These are phyloP conservation scores for Syngnathus floridae DNA, from an alignment of 2,113 vertebrate genomes.

Conservation along the genomic window DNA sequence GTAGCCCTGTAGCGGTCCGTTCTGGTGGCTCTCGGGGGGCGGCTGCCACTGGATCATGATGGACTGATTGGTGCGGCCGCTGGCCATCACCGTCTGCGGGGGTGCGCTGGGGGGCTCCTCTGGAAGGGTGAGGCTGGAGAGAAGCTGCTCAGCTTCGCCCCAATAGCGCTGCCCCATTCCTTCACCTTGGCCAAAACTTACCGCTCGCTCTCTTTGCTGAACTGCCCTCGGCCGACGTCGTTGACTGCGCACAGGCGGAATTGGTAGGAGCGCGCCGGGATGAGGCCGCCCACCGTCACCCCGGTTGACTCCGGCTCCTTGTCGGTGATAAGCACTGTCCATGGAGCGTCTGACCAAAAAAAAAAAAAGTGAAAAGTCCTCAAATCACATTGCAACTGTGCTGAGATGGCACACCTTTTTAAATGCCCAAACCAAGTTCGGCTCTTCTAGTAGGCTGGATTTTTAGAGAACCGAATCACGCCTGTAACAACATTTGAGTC, in stretches of 20 bases:
- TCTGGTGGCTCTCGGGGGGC: constrained; percentile 90
- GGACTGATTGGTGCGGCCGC: constrained; percentile 95
- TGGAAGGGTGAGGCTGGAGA: constrained; percentile 81
- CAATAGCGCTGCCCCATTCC: too few species aligned
- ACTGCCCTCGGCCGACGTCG: constrained; percentile 90
- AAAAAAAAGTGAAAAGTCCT: neutral
- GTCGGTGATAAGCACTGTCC: constrained; percentile 85
- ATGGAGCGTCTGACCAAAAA: constrained; percentile 78
- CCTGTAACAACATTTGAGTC: too few species aligned
- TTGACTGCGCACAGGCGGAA: constrained; percentile 93
- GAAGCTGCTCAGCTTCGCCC: too few species aligned
- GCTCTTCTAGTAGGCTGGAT: too few species aligned
- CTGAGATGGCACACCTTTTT: too few species aligned
- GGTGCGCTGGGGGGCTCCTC: constrained; percentile 93
- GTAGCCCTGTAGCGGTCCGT: constrained; percentile 90
- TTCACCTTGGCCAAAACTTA: neutral
- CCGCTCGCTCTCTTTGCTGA: constrained; percentile 87
- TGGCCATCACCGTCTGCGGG: constrained; percentile 93
- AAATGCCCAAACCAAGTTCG: too few species aligned
- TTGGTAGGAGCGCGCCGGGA: constrained; percentile 91
- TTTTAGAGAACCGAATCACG: too few species aligned
- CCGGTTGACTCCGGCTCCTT: constrained; percentile 81
- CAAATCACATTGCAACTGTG: neutral
- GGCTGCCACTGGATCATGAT: constrained; percentile 99
- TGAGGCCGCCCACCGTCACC: constrained; percentile 79